Conservation (phyloP, 2,113 vertebrate species). For the Oncorhynchus masou region DNA sequence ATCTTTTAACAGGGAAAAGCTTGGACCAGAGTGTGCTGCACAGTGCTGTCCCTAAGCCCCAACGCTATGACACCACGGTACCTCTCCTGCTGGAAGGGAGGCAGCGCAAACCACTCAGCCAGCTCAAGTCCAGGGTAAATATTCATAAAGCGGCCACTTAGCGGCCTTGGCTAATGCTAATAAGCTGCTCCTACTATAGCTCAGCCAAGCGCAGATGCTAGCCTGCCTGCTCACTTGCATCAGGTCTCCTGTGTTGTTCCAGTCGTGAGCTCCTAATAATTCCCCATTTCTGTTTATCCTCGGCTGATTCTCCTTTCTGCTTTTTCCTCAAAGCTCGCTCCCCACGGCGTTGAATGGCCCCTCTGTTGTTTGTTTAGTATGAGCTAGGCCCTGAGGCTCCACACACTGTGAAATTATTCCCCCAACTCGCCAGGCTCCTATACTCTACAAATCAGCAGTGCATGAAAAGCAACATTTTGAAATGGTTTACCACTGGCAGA, state of each 20-base stretch:
- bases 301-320: slow-evolving; percentile 22
- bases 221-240: slow-evolving; percentile 24
- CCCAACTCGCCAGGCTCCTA: slow-evolving; percentile 24
- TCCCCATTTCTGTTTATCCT: slow-evolving; percentile 30
- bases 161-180: slow-evolving; percentile 19
- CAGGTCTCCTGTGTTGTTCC: slow-evolving; percentile 7
- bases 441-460: slow-evolving; percentile 13
- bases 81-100: slow-evolving; percentile 77
- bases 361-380: slow-evolving; percentile 35
- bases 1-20: slow-evolving; percentile 56
- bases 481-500: slow-evolving; percentile 1
- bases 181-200: slow-evolving; percentile 16
- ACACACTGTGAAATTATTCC: slow-evolving; percentile 34
- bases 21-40: slow-evolving; percentile 34
- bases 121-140: slow-evolving; percentile 75
- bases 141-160: slow-evolving; percentile 26
- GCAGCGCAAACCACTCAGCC: slow-evolving; percentile 65
- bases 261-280: slow-evolving; percentile 26
- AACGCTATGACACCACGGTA: slow-evolving; percentile 72
- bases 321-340: slow-evolving; percentile 5
- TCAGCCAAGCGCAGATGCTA: slow-evolving; percentile 30
- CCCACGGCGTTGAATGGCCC: slow-evolving; percentile 21
- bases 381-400: slow-evolving; percentile 13
- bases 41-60: slow-evolving; percentile 40
- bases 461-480: neutral